Percentiles rank a stretch among this genome's conserved stretches.
Evolutionary conservation across 2,113 vertebrate species (phyloP).

Genomic region (Gulo gulo): DNA sequence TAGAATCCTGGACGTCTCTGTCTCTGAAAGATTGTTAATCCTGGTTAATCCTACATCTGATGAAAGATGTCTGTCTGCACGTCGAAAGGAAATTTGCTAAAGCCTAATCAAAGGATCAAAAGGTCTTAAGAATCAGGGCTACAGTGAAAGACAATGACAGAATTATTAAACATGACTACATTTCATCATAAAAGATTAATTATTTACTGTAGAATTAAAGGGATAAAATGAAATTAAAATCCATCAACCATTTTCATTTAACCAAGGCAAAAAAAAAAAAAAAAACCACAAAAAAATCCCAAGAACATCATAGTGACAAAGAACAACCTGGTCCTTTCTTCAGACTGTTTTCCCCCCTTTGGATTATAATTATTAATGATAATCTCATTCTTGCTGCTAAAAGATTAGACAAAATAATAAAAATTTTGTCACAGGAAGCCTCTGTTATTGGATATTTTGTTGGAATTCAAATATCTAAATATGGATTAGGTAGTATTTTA

Average conservation of each 20-base stretch:
- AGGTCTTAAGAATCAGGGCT: constrained; percentile 43
- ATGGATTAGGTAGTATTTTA: neutral
- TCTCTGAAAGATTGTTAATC: constrained; percentile 39
- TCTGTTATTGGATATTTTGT: neutral
- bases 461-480: neutral
- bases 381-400: constrained; percentile 13
- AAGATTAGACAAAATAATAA: constrained; percentile 23
- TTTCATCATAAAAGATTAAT: constrained; percentile 72
- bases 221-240: constrained; percentile 62
- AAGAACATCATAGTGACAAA: neutral
- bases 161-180: constrained; percentile 65
- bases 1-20: neutral
- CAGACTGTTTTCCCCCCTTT: neutral
- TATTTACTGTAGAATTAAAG: constrained; percentile 70
- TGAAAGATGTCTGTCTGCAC: constrained; percentile 41
- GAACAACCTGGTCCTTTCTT: constrained; percentile 51
- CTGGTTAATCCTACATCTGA: constrained; percentile 36
- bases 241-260: constrained; percentile 72
- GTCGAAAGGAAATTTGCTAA: constrained; percentile 55
- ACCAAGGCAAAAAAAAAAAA: constrained; percentile 36
- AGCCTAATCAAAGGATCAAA: constrained; percentile 66
- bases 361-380: constrained; percentile 40
- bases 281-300: neutral
- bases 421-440: neutral
- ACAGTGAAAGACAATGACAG: constrained; percentile 69